phyloP scores from a whole-genome alignment of 1,140 invertebrate genomes.

The Drosophila lacertosa region DNA sequence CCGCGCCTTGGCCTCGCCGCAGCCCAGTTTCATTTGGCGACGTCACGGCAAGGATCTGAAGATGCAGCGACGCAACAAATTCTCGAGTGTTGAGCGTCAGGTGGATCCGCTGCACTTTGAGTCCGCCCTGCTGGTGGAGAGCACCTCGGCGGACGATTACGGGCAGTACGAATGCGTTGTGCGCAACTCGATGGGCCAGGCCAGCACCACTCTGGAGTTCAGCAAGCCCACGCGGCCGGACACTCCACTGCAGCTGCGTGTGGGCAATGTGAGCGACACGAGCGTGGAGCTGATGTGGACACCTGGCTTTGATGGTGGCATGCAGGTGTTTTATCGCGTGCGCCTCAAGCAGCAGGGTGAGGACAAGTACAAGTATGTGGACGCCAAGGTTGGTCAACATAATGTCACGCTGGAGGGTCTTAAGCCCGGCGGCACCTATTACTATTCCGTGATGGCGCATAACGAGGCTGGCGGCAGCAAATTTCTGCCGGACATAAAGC shows the following conservation, averaged over 20 bases:
- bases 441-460: constrained; percentile 93
- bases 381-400: constrained; percentile 90
- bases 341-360: constrained; percentile 85
- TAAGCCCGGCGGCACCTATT: constrained; percentile 92
- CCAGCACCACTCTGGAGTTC: constrained; percentile 90
- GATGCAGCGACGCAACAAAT: constrained; percentile 75
- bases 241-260: constrained; percentile 89
- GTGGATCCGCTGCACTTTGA: constrained; percentile 88
- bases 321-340: constrained; percentile 92
- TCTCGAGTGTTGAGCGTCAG: constrained; percentile 62
- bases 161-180: constrained; percentile 95
- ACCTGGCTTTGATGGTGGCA: constrained; percentile 97
- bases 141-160: constrained; percentile 93
- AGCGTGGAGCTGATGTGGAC: constrained; percentile 92
- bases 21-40: constrained; percentile 93
- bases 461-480: constrained; percentile 94
- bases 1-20: constrained; percentile 91
- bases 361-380: constrained; percentile 89
- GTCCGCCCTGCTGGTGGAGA: constrained; percentile 91
- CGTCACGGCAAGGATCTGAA: constrained; percentile 86
- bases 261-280: constrained; percentile 94
- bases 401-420: constrained; percentile 89
- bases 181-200: constrained; percentile 93
- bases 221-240: constrained; percentile 95
- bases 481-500: constrained; percentile 91